Percentiles rank a stretch among this genome's conserved stretches.
phyloP scores from a whole-genome alignment of 92 coral and sea anemone species.

The Montipora capitata region DNA sequence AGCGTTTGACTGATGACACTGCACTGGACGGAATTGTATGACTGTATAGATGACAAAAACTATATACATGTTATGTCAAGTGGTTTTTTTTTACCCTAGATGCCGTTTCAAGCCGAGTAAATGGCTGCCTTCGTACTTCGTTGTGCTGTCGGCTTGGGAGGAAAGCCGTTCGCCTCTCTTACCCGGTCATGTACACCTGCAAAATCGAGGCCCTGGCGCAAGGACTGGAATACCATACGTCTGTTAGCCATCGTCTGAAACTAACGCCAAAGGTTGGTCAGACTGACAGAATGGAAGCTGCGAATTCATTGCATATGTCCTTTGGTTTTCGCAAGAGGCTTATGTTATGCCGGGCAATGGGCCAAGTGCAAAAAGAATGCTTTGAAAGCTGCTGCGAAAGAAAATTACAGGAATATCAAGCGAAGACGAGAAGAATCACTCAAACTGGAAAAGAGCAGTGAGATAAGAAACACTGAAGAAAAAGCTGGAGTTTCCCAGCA shows the following conservation, averaged over 20 bases:
- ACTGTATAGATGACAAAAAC: too few relatives aligned
- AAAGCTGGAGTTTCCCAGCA: neutral
- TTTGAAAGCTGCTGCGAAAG: slow-evolving; percentile 68
- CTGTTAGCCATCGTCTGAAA: slow-evolving; percentile 72
- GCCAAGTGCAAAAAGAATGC: slow-evolving; percentile 43
- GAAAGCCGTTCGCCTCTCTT: slow-evolving; percentile 74
- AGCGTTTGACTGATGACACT: too few relatives aligned
- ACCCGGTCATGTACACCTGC: slow-evolving; percentile 71
- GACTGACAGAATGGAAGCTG: slow-evolving; percentile 49
- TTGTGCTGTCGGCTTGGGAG: slow-evolving; percentile 78
- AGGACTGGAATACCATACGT: slow-evolving; percentile 73
- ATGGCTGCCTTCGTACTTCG: neutral
- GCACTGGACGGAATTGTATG: too few relatives aligned
- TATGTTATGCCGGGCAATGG: slow-evolving; percentile 46
- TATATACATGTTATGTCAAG: too few relatives aligned
- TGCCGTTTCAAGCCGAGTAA: neutral
- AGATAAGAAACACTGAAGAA: neutral
- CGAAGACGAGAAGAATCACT: neutral
- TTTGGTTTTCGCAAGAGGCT: slow-evolving; percentile 65
- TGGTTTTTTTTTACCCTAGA: neutral
- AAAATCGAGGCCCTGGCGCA: slow-evolving; percentile 70
- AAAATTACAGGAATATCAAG: slow-evolving; percentile 12
- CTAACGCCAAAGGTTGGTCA: neutral
- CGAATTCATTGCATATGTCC: slow-evolving; percentile 30
- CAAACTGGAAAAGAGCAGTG: neutral